Conservation (phyloP, 2,113 vertebrate genomes). For the Colius striatus region DNA sequence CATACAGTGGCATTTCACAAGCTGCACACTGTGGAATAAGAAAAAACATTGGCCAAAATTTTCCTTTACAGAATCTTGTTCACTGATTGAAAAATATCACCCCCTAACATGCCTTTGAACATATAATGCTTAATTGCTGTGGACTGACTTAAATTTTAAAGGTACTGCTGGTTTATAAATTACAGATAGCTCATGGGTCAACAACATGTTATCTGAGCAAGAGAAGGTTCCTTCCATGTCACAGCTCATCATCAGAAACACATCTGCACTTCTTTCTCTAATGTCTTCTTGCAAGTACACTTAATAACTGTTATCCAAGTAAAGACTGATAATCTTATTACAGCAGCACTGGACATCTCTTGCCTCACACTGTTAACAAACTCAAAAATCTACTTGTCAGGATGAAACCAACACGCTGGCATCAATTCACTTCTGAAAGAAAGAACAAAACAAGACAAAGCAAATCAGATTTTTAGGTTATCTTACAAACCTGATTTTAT, state of each 20-base stretch:
- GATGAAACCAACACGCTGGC: neutral
- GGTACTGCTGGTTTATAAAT: neutral
- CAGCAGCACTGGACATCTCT: neutral
- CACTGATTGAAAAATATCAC: neutral
- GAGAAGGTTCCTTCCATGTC: neutral
- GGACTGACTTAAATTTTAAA: neutral
- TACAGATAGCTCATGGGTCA: neutral
- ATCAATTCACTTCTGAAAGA: neutral
- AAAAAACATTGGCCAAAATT: neutral
- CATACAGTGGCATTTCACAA: rapidly evolving
- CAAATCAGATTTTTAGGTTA: neutral
- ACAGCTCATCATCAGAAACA: neutral
- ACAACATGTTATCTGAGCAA: neutral
- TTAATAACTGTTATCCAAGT: neutral
- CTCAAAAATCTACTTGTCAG: neutral
- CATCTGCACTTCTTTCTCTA: neutral
- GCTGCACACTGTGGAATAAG: neutral
- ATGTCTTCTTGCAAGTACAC: neutral
- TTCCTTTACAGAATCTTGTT: neutral
- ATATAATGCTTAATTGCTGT: neutral
- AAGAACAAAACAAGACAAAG: neutral
- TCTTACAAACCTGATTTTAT: neutral
- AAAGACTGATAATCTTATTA: neutral
- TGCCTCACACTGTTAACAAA: neutral
- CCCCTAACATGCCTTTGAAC: neutral